phyloP scores from a whole-genome alignment of 1,140 invertebrate species.

The Apolygus lucorum region DNA sequence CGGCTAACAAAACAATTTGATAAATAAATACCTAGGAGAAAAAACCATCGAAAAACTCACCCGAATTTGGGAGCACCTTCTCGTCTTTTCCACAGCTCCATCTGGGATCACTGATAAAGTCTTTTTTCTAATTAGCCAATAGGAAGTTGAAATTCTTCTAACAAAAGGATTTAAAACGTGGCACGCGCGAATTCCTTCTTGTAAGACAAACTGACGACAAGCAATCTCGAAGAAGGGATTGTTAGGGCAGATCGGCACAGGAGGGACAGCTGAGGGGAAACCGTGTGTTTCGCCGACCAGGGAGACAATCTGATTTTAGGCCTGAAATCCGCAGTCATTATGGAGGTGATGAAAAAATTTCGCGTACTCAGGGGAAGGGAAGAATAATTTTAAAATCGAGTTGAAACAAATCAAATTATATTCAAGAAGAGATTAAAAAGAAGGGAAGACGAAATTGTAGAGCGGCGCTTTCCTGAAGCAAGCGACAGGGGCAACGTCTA shows the following conservation, averaged over 20 bases:
- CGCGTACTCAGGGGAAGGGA: too few relatives aligned
- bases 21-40: background rate
- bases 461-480: background rate
- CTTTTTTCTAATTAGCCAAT: background rate
- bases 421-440: background rate
- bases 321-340: conserved; percentile 20
- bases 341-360: conserved; percentile 17
- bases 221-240: background rate
- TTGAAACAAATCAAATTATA: too few relatives aligned
- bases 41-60: background rate
- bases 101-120: background rate
- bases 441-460: background rate
- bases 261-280: conserved; percentile 14
- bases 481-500: background rate
- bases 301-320: background rate
- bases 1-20: background rate
- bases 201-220: conserved; percentile 17
- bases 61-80: conserved; percentile 6
- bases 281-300: conserved; percentile 9
- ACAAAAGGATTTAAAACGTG: background rate
- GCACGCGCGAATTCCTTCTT: conserved; percentile 6
- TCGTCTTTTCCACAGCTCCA: conserved; percentile 18
- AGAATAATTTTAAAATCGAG: too few relatives aligned
- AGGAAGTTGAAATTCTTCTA: background rate
- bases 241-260: conserved; percentile 10